Base-by-base conservation (phyloP, 2,888 invertebrate species). In the Pandemis corylana region DNA sequence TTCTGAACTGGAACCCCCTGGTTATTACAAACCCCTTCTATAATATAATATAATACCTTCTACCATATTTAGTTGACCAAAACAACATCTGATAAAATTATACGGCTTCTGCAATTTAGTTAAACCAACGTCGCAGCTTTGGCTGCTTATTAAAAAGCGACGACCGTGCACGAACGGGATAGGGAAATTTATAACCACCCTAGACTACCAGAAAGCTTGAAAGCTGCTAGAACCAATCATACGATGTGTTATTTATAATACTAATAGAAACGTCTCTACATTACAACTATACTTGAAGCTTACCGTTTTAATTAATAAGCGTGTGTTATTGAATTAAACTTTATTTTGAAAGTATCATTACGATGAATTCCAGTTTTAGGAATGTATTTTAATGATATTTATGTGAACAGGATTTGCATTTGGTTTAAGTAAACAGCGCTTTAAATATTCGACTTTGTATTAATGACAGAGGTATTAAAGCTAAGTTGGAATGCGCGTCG, bases 401-500 rank as follows among this genome's bases (percentile, higher is more conserved):
- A 42, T 46, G 36, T 20, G 12, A 59, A 59, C 28, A 59, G 59
- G 59, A 62, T 49, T 13, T 61, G 13, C 68, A 65, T 51, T 72
- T 12, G 20, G 56, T 76, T 61, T 42, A 72, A 42, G 69, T 65
- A 68, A 72, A 62, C 69, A 65, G 77, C 75, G 80, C 81, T 79
- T 81, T 81, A 81, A 85, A 85, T 83, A 84, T 85, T 87, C 83
- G 86, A 69, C 59, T 69, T 88, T 84, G 85, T 87, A 89, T 87
- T 89, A 90, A 88, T 86, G 85, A 81, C 84, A 84, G 83, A 87
- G 83, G 84, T 82, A 84, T 84, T 84, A 85, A 36, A 83, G 83
- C 82, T 81, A 83, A 85, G 86, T 85, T 82, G 92, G 93, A 93
- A 94, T 93, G 93, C 86, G 83, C 84, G 89, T 90, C 91, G 90